Percentiles rank a stretch among this genome's conserved stretches.
phyloP scores from a whole-genome alignment of 2,888 invertebrate genomes.

The Myopa tessellatipennis region DNA sequence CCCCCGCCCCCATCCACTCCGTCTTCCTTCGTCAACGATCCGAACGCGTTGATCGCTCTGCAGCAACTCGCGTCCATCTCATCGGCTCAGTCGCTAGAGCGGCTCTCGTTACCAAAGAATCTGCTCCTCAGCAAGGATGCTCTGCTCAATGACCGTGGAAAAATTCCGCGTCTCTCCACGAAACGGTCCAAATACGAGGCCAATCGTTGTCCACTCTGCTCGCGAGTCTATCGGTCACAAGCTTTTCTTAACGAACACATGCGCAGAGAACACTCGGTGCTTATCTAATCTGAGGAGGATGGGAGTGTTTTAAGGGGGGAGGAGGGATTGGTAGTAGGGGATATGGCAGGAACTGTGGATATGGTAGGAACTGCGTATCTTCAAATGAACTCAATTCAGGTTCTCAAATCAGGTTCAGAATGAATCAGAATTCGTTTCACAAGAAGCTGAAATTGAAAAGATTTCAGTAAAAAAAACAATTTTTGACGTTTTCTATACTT shows the following conservation, averaged over 20 bases:
- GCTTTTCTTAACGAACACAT: constrained; percentile 67
- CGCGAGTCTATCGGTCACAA: constrained; percentile 66
- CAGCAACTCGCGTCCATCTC: constrained; percentile 66
- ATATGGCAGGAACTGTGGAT: background rate
- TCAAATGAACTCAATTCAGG: too few species aligned
- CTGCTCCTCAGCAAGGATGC: constrained; percentile 56
- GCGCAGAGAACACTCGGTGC: constrained; percentile 67
- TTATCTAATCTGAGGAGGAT: constrained; percentile 42
- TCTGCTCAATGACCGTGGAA: constrained; percentile 51
- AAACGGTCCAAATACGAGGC: constrained; percentile 60
- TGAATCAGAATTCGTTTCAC: too few species aligned
- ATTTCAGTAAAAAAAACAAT: too few species aligned
- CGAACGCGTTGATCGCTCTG: constrained; percentile 62
- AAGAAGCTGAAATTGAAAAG: too few species aligned
- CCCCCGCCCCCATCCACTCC: background rate
- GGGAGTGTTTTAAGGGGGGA: background rate
- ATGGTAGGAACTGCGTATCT: background rate
- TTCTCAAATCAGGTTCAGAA: too few species aligned
- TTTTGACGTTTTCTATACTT: too few species aligned
- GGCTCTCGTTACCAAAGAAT: constrained; percentile 57
- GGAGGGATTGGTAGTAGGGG: background rate
- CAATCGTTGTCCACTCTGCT: constrained; percentile 66
- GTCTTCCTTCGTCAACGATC: constrained; percentile 45
- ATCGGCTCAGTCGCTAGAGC: constrained; percentile 57
- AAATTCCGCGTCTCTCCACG: constrained; percentile 56